Percentiles rank a stretch among this genome's conserved stretches.
Conservation (phyloP, 2,888 invertebrate genomes). For the Callyntrura guangdongensis region DNA sequence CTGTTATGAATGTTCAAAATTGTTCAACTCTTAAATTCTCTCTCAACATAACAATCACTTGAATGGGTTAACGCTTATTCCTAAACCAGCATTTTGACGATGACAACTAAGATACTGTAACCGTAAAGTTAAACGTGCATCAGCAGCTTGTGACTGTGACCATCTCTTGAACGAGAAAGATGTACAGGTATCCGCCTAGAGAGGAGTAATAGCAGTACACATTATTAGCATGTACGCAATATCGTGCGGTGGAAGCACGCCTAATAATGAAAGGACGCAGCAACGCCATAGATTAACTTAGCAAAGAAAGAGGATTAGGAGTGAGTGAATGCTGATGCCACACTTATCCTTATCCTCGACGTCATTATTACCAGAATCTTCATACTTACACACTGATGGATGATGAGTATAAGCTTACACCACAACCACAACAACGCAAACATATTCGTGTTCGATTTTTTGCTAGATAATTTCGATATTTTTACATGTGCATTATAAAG, state of each 20-base stretch:
- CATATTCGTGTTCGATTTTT: slow-evolving; percentile 15
- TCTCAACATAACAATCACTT: not conserved
- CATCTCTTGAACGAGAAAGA: not conserved
- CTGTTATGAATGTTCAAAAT: not conserved
- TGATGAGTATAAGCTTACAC: not conserved
- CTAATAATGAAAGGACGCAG: not conserved
- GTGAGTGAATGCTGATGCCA: not conserved
- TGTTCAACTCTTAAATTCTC: not conserved
- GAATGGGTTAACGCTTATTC: not conserved
- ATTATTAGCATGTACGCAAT: too few species aligned
- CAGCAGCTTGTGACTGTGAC: not conserved
- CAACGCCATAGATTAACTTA: not conserved
- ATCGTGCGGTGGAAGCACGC: not conserved
- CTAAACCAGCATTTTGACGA: not conserved
- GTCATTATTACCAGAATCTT: not conserved
- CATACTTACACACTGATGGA: not conserved
- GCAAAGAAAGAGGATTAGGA: not conserved
- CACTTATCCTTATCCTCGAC: not conserved
- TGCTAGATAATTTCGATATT: not conserved
- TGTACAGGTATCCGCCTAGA: not conserved
- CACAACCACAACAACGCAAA: not conserved
- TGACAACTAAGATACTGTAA: slow-evolving; percentile 40
- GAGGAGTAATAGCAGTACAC: not conserved
- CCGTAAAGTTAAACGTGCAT: not conserved
- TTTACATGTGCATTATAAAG: slow-evolving; percentile 46